Evolutionary conservation across 2,113 vertebrate species (phyloP), one percentile per base, ranked within the genome.

Genomic region (Thalassarche chlororhynchos): DNA sequence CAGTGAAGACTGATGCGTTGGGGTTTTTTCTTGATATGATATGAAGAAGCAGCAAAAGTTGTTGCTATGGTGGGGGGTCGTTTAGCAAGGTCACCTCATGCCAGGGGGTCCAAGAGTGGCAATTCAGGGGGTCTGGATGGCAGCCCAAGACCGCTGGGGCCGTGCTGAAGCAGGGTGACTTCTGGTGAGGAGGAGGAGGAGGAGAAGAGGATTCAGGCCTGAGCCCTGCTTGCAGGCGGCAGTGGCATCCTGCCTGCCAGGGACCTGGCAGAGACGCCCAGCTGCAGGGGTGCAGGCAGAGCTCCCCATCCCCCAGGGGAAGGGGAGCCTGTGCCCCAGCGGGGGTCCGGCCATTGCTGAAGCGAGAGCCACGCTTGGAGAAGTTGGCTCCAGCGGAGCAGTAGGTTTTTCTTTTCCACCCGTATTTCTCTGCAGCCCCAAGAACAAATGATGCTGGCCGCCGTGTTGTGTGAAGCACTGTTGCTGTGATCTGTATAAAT

Each of bases 21-120:
- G 12, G 3, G 0, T 7, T 46, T 38, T n/a, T 40, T 9, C 12
- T 60, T 72, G 8, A 68, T 20, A 51, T 32, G 58, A 31, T 86
- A 44, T 8, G 28, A 55, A 71, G 51, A 60, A 81, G 28, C 40
- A 76, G 26, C 0, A 2, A 85, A 81, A 24, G 28, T 15, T 31
- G 17, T n/a, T 80, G 13, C 14, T 85, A 12, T 10, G 23, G 17
- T 24, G 14, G 4, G 14, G 12, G 29, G 26, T 13, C 69, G n/a
- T 65, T 81, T 36, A 81, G 40, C 42, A 69, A 38, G 31, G 47
- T 62, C 4, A 5, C 14, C 28, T 62, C 2, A 1, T 40, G 58
- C 19, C 17, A 1, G 1, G 1, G 3, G 5, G 20, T 42, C 36
- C 62, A 72, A 20, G 14, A 0, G 1, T 29, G 29, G n/a, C 17